Conservation (phyloP, 2,888 invertebrate species). For the Aromia moschata region DNA sequence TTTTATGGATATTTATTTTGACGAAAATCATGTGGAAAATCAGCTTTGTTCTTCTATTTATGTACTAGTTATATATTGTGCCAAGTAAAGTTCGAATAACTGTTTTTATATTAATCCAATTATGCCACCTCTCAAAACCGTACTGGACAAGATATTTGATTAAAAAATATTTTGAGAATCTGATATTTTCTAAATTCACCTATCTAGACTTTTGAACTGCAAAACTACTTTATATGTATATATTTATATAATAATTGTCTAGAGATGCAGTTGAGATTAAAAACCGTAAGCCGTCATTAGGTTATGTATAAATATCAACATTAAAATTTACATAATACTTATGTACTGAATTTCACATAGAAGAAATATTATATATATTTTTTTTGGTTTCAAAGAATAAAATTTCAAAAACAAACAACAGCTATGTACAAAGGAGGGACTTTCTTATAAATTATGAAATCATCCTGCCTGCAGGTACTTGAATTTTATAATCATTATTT, state of each 20-base stretch:
- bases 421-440: constrained; percentile 60
- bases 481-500: constrained; percentile 34
- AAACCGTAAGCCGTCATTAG: constrained; percentile 45
- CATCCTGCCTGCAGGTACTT: constrained; percentile 58
- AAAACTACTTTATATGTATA: constrained; percentile 40
- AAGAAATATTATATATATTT: constrained; percentile 44
- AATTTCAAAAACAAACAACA: constrained; percentile 59
- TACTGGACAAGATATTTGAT: constrained; percentile 42
- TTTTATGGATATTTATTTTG: too few species aligned
- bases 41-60: not conserved
- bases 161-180: constrained; percentile 49
- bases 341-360: constrained; percentile 44
- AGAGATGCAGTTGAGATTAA: constrained; percentile 43
- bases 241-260: constrained; percentile 43
- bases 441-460: constrained; percentile 44
- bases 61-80: constrained; percentile 1
- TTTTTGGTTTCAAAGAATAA: constrained; percentile 56
- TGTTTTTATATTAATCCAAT: constrained; percentile 7
- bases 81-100: not conserved
- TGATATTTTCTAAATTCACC: constrained; percentile 44
- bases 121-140: constrained; percentile 19
- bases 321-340: constrained; percentile 56
- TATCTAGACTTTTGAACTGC: constrained; percentile 50
- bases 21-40: too few species aligned
- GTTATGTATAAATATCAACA: constrained; percentile 54